Evolutionary conservation across 1,140 invertebrate genomes (phyloP), one percentile per base, ranked within the genome.

Genomic region (Dendrolimus punctatus): DNA sequence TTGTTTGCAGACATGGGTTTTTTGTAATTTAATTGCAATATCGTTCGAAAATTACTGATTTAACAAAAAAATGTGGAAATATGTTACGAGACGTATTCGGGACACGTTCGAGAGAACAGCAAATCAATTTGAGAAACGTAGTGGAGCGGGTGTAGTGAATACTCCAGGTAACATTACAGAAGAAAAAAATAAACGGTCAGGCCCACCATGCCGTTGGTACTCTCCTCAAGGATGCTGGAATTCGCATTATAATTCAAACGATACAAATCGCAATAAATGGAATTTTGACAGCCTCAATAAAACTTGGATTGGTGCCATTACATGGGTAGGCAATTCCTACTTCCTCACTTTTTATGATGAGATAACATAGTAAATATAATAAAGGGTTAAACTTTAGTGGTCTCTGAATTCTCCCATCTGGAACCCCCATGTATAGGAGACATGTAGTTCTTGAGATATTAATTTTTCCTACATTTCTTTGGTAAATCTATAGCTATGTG

Each of bases 301-400:
- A 39, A 72, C 68, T 76, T 88, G 87, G 87, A 71, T 86, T 58
- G 79, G 77, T 80, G 84, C 85, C 73, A 86, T 88, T 58, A 81
- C 85, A 71, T 87, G 86, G 86, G 83, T 87, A 78, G 69, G 62
- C 57, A 39, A 44, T 51, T 51, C 44, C n/a, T 45, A 45, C 43
- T n/a, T 45, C 23, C n/a, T n/a, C 43, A 9, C 23, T 5, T n/a
- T 45, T 45, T 45, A 45, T 23, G 23, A 23, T 23, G 23, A 23
- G 23, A 23, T 3, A 23, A 23, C 23, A 23, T 23, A 23, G 23
- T 23, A 23, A 23, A 2, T 23, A 23, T 23, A 23, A 23, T 23
- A 23, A 2, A 23, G 23, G 23, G 23, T 23, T 23, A 23, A 23
- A 23, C 23, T 23, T 23, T 23, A 23, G 23, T 23, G 23, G 23